Conservation (phyloP, 2,797 vertebrate genomes). For the Lerista edwardsae region DNA sequence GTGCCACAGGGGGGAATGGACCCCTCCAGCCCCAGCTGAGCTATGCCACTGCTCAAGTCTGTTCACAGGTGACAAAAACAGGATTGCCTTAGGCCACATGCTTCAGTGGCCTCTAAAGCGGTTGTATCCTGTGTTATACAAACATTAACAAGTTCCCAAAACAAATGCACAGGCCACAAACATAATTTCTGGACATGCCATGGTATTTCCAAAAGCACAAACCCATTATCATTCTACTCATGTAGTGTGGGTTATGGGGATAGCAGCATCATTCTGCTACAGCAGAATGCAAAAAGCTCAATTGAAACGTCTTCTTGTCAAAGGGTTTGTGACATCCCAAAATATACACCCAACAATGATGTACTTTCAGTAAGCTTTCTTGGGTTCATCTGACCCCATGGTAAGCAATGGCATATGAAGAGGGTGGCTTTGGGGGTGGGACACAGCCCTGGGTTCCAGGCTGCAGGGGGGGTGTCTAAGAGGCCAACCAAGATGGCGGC, state of each 20-base stretch:
- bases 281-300: not conserved
- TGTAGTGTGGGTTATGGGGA: not conserved
- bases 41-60: too few species aligned
- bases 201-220: not conserved
- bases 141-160: not conserved
- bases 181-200: not conserved
- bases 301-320: not conserved
- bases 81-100: not conserved
- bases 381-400: not conserved
- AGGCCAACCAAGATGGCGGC: too few species aligned
- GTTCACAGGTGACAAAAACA: too few species aligned
- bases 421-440: too few species aligned
- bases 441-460: too few species aligned
- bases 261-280: not conserved
- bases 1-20: too few species aligned
- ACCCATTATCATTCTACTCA: not conserved
- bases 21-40: too few species aligned
- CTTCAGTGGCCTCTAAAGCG: not conserved
- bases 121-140: too few species aligned
- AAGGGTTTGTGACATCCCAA: not conserved
- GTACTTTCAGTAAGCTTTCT: not conserved
- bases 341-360: not conserved
- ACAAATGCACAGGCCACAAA: not conserved
- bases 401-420: not conserved
- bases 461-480: too few species aligned